These are phyloP conservation scores for Helogale parvula DNA, from an alignment of 2,113 vertebrate genomes.

Conservation along the genomic window DNA sequence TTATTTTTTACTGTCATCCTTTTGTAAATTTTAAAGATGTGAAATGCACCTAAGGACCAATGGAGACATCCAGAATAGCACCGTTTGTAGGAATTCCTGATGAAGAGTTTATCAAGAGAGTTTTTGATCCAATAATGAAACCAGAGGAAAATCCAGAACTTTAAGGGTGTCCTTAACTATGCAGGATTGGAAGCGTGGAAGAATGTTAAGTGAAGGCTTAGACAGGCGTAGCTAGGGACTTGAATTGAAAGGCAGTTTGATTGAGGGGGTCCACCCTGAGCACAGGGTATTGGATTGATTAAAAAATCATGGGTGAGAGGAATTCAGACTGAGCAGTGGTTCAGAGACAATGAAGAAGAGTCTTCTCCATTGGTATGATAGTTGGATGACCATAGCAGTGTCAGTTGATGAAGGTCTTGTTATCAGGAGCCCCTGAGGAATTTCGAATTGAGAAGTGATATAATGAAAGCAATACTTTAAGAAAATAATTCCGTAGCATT, in stretches of 20 bases:
- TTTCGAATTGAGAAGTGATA: not conserved
- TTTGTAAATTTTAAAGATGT: conserved; percentile 4
- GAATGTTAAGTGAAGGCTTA: not conserved
- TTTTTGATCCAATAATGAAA: not conserved
- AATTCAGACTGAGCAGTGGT: not conserved
- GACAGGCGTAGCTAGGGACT: not conserved
- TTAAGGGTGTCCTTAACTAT: not conserved
- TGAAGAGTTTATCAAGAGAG: not conserved
- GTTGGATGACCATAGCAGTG: not conserved
- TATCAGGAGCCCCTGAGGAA: not conserved
- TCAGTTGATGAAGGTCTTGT: not conserved
- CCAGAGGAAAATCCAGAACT: not conserved
- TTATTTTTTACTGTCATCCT: not conserved
- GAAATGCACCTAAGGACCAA: not conserved
- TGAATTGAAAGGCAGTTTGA: not conserved
- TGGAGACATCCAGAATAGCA: not conserved
- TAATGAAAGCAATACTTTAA: not conserved
- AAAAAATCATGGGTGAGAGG: not conserved
- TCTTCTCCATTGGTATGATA: not conserved
- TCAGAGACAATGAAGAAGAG: not conserved
- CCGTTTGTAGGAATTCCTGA: not conserved
- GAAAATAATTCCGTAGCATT: not conserved
- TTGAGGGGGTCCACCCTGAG: not conserved
- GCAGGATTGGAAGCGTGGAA: not conserved
- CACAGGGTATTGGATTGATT: not conserved